Percentiles rank a stretch among this genome's conserved stretches.
These are phyloP conservation scores for Dunckerocampus dactyliophorus DNA, from an alignment of 2,113 vertebrate genomes.

Conservation along the genomic window DNA sequence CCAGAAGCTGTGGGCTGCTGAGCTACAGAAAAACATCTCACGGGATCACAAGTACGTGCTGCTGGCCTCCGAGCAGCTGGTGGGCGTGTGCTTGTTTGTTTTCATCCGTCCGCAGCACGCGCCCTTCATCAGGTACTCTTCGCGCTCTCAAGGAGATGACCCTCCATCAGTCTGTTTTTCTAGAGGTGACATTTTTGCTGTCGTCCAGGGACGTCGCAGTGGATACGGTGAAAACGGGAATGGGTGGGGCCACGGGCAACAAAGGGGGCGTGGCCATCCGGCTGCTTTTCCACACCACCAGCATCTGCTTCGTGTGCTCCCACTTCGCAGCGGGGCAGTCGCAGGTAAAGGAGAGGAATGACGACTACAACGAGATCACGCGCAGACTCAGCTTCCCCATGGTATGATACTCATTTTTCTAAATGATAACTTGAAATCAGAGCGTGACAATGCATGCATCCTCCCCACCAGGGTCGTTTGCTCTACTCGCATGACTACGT, in stretches of 20 bases:
- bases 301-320: slow-evolving; percentile 96
- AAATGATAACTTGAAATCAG: background rate
- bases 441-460: slow-evolving; percentile 1
- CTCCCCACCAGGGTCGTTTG: slow-evolving; percentile 82
- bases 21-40: slow-evolving; percentile 94
- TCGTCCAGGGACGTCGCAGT: slow-evolving; percentile 88
- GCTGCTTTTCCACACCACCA: slow-evolving; percentile 95
- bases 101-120: slow-evolving; percentile 96
- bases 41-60: slow-evolving; percentile 95
- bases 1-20: slow-evolving; percentile 96
- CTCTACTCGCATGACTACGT: slow-evolving; percentile 96
- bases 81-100: slow-evolving; percentile 95
- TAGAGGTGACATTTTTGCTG: background rate
- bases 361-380: slow-evolving; percentile 92
- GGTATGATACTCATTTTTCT: slow-evolving; percentile 65
- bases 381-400: slow-evolving; percentile 93
- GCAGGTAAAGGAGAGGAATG: slow-evolving; percentile 96
- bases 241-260: slow-evolving; percentile 98
- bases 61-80: slow-evolving; percentile 94
- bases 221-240: slow-evolving; percentile 96
- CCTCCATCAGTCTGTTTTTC: background rate
- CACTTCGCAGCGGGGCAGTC: slow-evolving; percentile 98
- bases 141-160: background rate
- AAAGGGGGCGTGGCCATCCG: slow-evolving; percentile 96
- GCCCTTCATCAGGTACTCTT: slow-evolving; percentile 87